A percentile compares a stretch with the other conserved stretches of the same genome.
These are phyloP conservation scores for Isotomurus palustris DNA, from an alignment of 2,888 invertebrate species.

Conservation along the genomic window DNA sequence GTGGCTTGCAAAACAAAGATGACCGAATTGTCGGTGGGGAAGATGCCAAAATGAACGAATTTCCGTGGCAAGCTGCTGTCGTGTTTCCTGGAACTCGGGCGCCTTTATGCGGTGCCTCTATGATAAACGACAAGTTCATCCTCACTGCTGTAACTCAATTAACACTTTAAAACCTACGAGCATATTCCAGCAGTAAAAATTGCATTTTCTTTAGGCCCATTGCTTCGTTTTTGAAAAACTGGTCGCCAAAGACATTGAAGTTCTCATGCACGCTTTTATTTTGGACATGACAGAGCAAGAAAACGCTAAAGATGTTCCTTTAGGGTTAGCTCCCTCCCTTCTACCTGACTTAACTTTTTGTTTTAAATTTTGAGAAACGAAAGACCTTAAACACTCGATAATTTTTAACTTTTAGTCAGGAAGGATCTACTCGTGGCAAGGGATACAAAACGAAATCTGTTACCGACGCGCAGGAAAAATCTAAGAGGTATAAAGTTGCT, in stretches of 20 bases:
- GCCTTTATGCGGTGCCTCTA: conserved; percentile 26
- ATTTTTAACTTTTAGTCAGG: conserved; percentile 17
- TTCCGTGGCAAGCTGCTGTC: conserved; percentile 40
- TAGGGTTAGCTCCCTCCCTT: not conserved
- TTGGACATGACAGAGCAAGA: conserved; percentile 18
- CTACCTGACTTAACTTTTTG: not conserved
- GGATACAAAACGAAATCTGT: conserved; percentile 21
- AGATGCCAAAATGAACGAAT: conserved; percentile 35
- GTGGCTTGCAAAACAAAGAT: conserved; percentile 34
- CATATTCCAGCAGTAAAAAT: too few relatives aligned
- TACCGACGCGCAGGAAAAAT: conserved; percentile 37
- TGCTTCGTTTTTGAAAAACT: too few relatives aligned
- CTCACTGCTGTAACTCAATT: conserved; percentile 13
- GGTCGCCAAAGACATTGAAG: conserved; percentile 22
- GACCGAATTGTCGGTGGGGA: conserved; percentile 39
- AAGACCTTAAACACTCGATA: not conserved
- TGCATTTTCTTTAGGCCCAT: too few relatives aligned
- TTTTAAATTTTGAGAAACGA: too few relatives aligned
- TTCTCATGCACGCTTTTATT: conserved; percentile 27
- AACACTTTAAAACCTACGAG: too few relatives aligned
- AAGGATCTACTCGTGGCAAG: conserved; percentile 32
- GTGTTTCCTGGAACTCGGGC: conserved; percentile 30
- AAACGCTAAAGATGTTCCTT: not conserved
- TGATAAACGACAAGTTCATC: conserved; percentile 14
- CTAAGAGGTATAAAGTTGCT: conserved; percentile 32